Evolutionary conservation across 2,888 invertebrate genomes (phyloP), one percentile per base, ranked within the genome.

Genomic region (Drosophila siamana): DNA sequence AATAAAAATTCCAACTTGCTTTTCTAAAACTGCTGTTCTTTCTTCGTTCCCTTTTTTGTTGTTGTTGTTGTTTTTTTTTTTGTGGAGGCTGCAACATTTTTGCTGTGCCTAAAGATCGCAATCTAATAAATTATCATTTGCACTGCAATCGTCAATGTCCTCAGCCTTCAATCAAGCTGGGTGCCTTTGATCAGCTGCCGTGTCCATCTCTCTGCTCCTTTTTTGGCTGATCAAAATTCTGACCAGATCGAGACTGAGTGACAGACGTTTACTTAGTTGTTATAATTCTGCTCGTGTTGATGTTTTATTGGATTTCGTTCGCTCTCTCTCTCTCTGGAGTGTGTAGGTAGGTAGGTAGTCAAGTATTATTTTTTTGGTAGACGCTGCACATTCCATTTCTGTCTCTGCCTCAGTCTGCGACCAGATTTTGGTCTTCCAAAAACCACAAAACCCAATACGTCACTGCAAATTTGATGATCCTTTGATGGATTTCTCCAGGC

Each of bases 61-160:
- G 11, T 30, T 33, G 8, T 41, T n/a, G n/a, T 40, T 11, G 26
- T 36, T 30, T n/a, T 40, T 9, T 6, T 15, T 19, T 48, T 48
- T 61, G 2, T 33, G 16, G 22, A 48, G n/a, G 19, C 5, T 50
- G 52, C 33, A 51, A 56, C 81, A 70, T 74, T 61, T 66, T 62
- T 76, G 80, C 48, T 66, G 65, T 47, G 70, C 51, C 73, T 68
- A 79, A 74, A 83, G 88, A 86, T 86, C 75, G 64, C 88, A 81
- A 86, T 86, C 86, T 86, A 86, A 86, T 86, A 86, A 86, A 86
- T 86, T 86, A 88, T 86, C 88, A 88, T 88, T 86, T 86, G 86
- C 86, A 80, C 86, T 85, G 86, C 86, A 86, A 80, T 88, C 85
- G 80, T 84, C 84, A 83, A 70, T 74, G 79, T 68, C 84, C 73